These are phyloP conservation scores for Heliconius melpomene DNA, from an alignment of 1,140 invertebrate genomes.

Conservation along the genomic window DNA sequence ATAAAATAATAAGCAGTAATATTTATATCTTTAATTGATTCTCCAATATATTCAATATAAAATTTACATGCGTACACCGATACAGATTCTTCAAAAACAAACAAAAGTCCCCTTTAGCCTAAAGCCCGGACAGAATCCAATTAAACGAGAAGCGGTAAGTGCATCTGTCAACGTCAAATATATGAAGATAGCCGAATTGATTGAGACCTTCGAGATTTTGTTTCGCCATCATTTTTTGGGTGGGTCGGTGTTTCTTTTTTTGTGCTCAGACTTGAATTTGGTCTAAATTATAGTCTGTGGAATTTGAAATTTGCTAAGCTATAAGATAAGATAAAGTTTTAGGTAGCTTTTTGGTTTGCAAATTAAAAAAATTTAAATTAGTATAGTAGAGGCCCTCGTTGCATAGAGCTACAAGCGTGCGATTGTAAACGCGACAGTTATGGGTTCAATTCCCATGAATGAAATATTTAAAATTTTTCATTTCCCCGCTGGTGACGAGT, in stretches of 20 bases:
- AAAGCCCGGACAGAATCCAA: constrained; percentile 19
- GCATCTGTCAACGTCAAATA: constrained; percentile 28
- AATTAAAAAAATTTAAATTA: too few relatives aligned
- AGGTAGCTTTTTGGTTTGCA: neutral
- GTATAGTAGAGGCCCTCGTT: too few relatives aligned
- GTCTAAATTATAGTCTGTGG: neutral
- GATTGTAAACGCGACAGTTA: too few relatives aligned
- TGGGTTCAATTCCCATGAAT: too few relatives aligned
- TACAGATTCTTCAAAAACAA: neutral
- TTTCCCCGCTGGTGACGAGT: too few relatives aligned
- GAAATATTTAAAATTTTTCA: too few relatives aligned
- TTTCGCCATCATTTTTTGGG: constrained; percentile 2
- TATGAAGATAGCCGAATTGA: constrained; percentile 17
- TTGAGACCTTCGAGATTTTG: constrained; percentile 13
- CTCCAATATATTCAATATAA: too few relatives aligned
- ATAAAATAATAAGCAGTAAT: too few relatives aligned
- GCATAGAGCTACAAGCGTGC: too few relatives aligned
- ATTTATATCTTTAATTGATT: too few relatives aligned
- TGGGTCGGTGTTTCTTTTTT: neutral
- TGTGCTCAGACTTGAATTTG: neutral
- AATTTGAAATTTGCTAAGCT: neutral
- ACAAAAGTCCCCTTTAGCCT: neutral
- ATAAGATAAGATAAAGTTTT: neutral
- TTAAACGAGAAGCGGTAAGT: constrained; percentile 17
- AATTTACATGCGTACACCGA: neutral